These are phyloP conservation scores for Sylvicola fuscatus DNA, from an alignment of 2,888 invertebrate genomes.

Conservation along the genomic window DNA sequence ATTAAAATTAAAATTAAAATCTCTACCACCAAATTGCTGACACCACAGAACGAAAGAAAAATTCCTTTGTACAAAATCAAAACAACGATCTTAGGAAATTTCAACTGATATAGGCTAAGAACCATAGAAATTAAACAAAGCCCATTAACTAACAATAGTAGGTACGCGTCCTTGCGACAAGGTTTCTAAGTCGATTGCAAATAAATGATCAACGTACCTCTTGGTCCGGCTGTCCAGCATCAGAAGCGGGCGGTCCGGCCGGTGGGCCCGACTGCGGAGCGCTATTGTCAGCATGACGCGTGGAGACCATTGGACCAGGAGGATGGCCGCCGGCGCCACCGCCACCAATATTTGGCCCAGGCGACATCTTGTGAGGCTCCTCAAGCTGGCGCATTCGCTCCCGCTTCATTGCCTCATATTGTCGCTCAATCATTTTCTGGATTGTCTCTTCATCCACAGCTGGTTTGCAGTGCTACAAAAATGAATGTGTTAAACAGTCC, in stretches of 20 bases:
- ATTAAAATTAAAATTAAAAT: too few species aligned
- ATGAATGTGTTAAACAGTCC: constrained; percentile 1
- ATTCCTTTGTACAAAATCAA: too few species aligned
- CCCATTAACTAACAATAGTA: too few species aligned
- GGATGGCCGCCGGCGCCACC: constrained; percentile 9
- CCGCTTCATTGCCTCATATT: constrained; percentile 55
- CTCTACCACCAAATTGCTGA: too few species aligned
- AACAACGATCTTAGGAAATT: too few species aligned
- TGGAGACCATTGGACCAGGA: constrained; percentile 7
- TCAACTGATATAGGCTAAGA: too few species aligned
- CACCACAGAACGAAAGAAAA: too few species aligned
- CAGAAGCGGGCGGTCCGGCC: not conserved
- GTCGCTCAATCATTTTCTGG: constrained; percentile 72
- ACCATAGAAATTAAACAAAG: too few species aligned
- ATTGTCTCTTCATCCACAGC: constrained; percentile 89
- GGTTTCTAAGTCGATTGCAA: too few species aligned
- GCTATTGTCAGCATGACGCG: constrained; percentile 17
- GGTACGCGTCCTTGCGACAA: too few species aligned
- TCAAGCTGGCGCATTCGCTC: constrained; percentile 38
- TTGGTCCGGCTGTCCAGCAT: constrained; percentile 3
- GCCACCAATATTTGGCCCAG: constrained; percentile 15
- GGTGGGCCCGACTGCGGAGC: constrained; percentile 11
- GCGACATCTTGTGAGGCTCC: constrained; percentile 23
- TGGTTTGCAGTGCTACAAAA: constrained; percentile 62
- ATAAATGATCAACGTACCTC: constrained; percentile 3